phyloP scores from a whole-genome alignment of 2,113 vertebrate species.

The Raja brachyura region DNA sequence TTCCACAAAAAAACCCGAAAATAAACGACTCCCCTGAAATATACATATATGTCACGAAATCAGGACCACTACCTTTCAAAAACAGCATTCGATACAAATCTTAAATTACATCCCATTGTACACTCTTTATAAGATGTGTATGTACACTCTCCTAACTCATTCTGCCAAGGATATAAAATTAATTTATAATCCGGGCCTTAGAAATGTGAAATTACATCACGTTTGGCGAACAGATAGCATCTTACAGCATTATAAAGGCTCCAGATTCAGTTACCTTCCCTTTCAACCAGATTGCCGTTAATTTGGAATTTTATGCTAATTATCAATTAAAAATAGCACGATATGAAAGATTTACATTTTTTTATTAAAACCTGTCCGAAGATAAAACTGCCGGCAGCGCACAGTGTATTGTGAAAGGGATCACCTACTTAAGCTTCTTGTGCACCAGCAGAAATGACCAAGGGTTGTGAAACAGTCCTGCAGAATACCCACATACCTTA shows the following conservation, averaged over 20 bases:
- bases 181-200: slow-evolving; percentile 34
- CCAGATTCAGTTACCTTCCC: neutral
- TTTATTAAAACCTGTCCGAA: slow-evolving; percentile 23
- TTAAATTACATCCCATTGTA: slow-evolving; percentile 17
- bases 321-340: slow-evolving; percentile 22
- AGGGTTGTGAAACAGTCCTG: neutral
- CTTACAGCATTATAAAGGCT: slow-evolving; percentile 29
- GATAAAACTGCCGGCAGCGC: slow-evolving; percentile 5
- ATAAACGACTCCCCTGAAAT: slow-evolving; percentile 13
- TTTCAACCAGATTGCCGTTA: slow-evolving; percentile 27
- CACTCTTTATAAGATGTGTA: neutral
- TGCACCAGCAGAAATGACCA: neutral
- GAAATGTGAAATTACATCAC: slow-evolving; percentile 19
- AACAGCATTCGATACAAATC: slow-evolving; percentile 7
- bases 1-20: slow-evolving; percentile 18
- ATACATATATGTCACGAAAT: neutral
- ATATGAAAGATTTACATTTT: slow-evolving; percentile 29
- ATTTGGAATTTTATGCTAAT: slow-evolving; percentile 33
- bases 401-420: neutral
- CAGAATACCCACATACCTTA: neutral
- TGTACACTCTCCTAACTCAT: neutral
- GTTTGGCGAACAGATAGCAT: neutral
- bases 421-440: neutral
- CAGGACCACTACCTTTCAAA: neutral
- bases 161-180: slow-evolving; percentile 11